A percentile compares a stretch with the other conserved stretches of the same genome.
Conservation (phyloP, 2,888 invertebrate species). For the Bellardia pandia region DNA sequence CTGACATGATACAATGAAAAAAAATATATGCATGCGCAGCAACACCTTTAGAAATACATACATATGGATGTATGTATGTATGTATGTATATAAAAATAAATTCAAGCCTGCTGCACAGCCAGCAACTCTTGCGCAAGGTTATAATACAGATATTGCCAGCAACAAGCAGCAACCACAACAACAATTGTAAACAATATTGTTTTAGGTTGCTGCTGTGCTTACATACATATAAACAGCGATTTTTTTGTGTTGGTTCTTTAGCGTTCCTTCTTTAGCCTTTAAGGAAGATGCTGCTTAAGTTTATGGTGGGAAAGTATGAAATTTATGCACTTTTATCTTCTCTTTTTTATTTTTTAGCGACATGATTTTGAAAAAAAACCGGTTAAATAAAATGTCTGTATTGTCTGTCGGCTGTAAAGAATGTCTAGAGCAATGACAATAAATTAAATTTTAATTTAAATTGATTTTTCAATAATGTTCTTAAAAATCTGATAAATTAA, state of each 20-base stretch:
- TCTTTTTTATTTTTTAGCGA: slow-evolving; percentile 21
- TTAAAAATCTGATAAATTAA: slow-evolving; percentile 33
- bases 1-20: not conserved
- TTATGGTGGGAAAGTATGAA: slow-evolving; percentile 71
- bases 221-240: not conserved
- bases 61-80: too few species aligned
- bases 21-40: slow-evolving; percentile 52
- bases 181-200: slow-evolving; percentile 40
- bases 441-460: slow-evolving; percentile 71
- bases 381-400: slow-evolving; percentile 29
- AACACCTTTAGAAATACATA: slow-evolving; percentile 58
- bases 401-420: slow-evolving; percentile 24
- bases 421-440: slow-evolving; percentile 64
- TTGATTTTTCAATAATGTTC: slow-evolving; percentile 60
- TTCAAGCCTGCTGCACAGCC: not conserved
- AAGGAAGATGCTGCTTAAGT: slow-evolving; percentile 50
- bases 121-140: slow-evolving; percentile 65
- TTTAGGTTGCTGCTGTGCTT: slow-evolving; percentile 33
- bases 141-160: slow-evolving; percentile 33
- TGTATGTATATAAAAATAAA: too few species aligned
- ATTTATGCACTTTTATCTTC: slow-evolving; percentile 59
- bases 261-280: slow-evolving; percentile 2
- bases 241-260: slow-evolving; percentile 16
- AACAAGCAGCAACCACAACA: not conserved
- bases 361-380: slow-evolving; percentile 24